phyloP scores from a whole-genome alignment of 2,888 invertebrate genomes.

The Altica lythri region DNA sequence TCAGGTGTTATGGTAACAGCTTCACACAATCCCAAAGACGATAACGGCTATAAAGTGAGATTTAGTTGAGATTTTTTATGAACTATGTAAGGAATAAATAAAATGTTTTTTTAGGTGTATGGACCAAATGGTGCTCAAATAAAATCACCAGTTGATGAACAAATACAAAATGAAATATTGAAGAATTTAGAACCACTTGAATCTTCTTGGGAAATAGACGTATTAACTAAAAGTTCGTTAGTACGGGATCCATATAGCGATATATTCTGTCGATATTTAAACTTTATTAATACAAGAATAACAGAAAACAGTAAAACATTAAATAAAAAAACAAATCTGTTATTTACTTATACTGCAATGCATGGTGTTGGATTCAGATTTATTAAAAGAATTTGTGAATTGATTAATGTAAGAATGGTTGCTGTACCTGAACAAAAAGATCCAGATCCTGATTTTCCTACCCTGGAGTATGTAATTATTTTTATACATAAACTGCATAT shows the following conservation, averaged over 20 bases:
- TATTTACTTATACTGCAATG: conserved; percentile 92
- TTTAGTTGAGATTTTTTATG: background rate
- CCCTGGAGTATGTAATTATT: conserved; percentile 67
- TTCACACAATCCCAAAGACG: conserved; percentile 95
- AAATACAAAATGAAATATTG: conserved; percentile 78
- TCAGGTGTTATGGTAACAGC: conserved; percentile 99
- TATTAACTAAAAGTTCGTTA: conserved; percentile 60
- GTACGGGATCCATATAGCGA: conserved; percentile 73
- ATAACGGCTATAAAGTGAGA: conserved; percentile 90
- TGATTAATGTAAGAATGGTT: conserved; percentile 73
- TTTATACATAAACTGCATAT: background rate
- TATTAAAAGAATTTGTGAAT: conserved; percentile 74
- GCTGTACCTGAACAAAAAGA: conserved; percentile 77
- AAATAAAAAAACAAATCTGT: conserved; percentile 62
- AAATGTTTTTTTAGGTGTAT: conserved; percentile 68
- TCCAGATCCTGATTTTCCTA: conserved; percentile 96
- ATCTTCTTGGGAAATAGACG: conserved; percentile 76
- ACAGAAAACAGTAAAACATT: conserved; percentile 61
- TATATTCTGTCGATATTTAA: conserved; percentile 71
- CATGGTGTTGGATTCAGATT: conserved; percentile 93
- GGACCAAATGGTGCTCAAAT: conserved; percentile 96
- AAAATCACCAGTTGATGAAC: conserved; percentile 86
- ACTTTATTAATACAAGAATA: conserved; percentile 62
- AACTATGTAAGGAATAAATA: background rate
- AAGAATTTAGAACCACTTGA: conserved; percentile 76